Evolutionary conservation across 2,888 invertebrate genomes (phyloP), one percentile per base, ranked within the genome.

Genomic region (Morpho deidamia): DNA sequence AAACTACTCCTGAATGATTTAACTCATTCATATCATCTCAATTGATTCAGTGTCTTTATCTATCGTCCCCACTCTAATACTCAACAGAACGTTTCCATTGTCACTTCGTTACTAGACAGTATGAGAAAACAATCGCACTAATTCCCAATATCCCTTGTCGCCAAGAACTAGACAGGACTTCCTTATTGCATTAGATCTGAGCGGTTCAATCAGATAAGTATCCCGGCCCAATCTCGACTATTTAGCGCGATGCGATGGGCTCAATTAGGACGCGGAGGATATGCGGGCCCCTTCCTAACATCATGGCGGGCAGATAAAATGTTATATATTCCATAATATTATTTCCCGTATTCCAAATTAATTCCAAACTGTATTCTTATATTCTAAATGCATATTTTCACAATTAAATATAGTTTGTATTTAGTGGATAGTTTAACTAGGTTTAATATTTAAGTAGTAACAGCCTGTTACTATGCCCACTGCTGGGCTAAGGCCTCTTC

Each of bases 231-330:
- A 81, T 82, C 83, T 77, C 71, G 75, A 88, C 87, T 89, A 88
- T 89, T 89, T 89, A 89, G 87, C 88, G 86, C 87, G 78, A 82
- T 88, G 86, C 87, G 78, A 83, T 83, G 76, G 78, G 75, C 73
- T 86, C 87, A 88, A 89, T 88, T 89, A 89, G 85, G 84, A 73
- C 72, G 66, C 71, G 72, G 76, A 78, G 87, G 85, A 86, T 87
- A 88, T 88, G 89, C 89, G 89, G 89, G 88, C 86, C 85, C 85
- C 86, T 82, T 42, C 41, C 42, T 42, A 32, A 33, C 33, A 48
- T 33, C 33, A 48, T 33, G 39, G 35, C 39, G 35, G 35, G 44
- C 32, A 11, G 51, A 35, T 58, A 58, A 55, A 58, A 58, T 58
- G 42, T 8, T 33, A 35, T 40, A 12, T 7, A 11, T 23, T n/a